Conservation (phyloP, 2,797 vertebrate species). For the Aulostomus chinensis region DNA sequence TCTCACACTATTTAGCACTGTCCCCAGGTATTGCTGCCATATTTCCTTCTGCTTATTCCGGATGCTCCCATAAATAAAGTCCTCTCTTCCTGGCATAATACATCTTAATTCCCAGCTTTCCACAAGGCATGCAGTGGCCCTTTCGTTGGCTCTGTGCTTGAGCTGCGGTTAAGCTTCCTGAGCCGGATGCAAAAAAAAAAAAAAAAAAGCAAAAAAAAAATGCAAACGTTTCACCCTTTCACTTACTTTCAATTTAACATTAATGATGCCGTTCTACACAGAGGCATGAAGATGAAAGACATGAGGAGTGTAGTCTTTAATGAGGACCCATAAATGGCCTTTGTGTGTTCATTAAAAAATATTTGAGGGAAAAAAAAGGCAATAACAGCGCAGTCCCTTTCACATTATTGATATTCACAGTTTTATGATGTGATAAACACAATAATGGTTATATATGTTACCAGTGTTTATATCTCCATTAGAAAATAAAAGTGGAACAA, state of each 20-base stretch:
- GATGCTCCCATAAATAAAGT: conserved; percentile 74
- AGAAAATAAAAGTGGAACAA: conserved; percentile 26
- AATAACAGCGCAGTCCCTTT: conserved; percentile 7
- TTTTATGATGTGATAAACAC: conserved; percentile 53
- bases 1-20: conserved; percentile 53
- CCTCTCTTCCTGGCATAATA: conserved; percentile 70
- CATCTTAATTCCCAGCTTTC: conserved; percentile 74
- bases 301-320: conserved; percentile 42
- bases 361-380: conserved; percentile 26
- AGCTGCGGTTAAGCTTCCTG: conserved; percentile 60
- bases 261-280: conserved; percentile 63
- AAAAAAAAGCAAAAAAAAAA: too few relatives aligned
- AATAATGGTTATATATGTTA: conserved; percentile 51
- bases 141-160: conserved; percentile 26
- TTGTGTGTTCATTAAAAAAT: conserved; percentile 46
- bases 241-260: conserved; percentile 54
- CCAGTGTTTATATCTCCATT: conserved; percentile 40
- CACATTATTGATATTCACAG: conserved; percentile 42
- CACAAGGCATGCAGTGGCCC: conserved; percentile 58
- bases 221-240: conserved; percentile 66
- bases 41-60: conserved; percentile 76
- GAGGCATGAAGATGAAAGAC: conserved; percentile 62
- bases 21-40: conserved; percentile 68
- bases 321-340: conserved; percentile 46
- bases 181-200: conserved; percentile 65